Evolutionary conservation across 1,140 invertebrate genomes (phyloP), one percentile per base, ranked within the genome.

Genomic region (Diorhabda carinulata): DNA sequence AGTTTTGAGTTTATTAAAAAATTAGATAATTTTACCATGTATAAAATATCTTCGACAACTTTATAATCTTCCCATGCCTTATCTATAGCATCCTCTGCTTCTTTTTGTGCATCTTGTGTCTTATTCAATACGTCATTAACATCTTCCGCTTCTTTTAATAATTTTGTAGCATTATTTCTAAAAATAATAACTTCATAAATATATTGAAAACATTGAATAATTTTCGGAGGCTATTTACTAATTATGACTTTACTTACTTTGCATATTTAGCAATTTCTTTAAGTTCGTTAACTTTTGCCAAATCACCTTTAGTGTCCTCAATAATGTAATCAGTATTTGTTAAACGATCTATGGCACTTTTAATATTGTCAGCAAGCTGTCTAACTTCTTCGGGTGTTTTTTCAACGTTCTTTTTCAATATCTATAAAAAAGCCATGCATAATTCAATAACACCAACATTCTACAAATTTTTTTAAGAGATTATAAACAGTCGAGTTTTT

Each of bases 291-390:
- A 95, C 95, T 72, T 83, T 82, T 42, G 85, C 82, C 60, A 96
- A 82, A 81, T 96, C 92, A 44, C 88, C 87, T 63, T 87, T 87
- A 0, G 97, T 98, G 61, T 91, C 95, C 41, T 85, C 84, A 56
- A 98, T 89, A 75, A 98, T 98, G 69, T 87, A 86, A 75, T 98
- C 94, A 67, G 97, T 96, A 79, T 98, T 89, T 44, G 92, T 95
- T 4, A 98, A 82, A 5, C 91, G 91, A 3, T 88, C 87, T 4
- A 98, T 92, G 5, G 94, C 95, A 10, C 88, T 83, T 77, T 94
- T 93, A 64, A 98, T 98, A 74, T 92, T 85, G 56, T 88, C 83
- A 3, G 95, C 94, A 57, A 98, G 79, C 42, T 90, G 84, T 60
- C 87, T 88, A 67, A 98, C 97, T 84, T 97, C 89, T 67, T 94